Conservation (phyloP, 2,888 invertebrate genomes). For the Phrixothrix hirtus region DNA sequence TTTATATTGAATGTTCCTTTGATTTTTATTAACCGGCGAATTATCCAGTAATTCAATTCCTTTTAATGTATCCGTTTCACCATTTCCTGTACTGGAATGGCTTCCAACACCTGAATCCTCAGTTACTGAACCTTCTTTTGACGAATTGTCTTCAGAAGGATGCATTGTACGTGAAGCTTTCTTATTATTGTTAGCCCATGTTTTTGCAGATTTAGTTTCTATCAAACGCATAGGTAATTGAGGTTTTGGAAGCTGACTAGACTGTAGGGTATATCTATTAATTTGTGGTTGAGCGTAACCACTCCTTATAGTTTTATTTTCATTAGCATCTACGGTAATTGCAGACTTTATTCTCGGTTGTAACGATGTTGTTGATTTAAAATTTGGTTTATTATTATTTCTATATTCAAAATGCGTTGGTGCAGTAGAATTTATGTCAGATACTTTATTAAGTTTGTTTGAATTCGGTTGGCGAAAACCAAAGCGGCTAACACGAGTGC, state of each 20-base stretch:
- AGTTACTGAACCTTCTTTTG: constrained; percentile 64
- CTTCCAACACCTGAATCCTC: constrained; percentile 67
- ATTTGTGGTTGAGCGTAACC: constrained; percentile 46
- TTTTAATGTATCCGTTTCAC: constrained; percentile 42
- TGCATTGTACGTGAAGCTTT: constrained; percentile 20
- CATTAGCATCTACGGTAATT: constrained; percentile 24
- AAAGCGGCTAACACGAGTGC: constrained; percentile 71
- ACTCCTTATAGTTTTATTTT: constrained; percentile 25
- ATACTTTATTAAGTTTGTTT: constrained; percentile 69
- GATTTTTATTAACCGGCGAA: constrained; percentile 41
- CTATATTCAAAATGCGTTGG: constrained; percentile 37
- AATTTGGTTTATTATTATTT: constrained; percentile 38
- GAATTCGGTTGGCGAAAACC: constrained; percentile 72
- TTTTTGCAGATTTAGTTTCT: constrained; percentile 74
- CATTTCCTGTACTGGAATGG: constrained; percentile 39
- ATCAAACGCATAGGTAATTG: constrained; percentile 68
- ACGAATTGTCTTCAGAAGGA: constrained; percentile 49
- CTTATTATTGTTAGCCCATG: constrained; percentile 71
- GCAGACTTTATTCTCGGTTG: constrained; percentile 15
- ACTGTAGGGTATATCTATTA: constrained; percentile 68
- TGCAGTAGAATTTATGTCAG: constrained; percentile 60
- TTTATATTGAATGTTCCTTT: constrained; percentile 52
- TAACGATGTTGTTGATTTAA: constrained; percentile 5
- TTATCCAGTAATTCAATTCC: constrained; percentile 51
- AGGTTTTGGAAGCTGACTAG: constrained; percentile 74